Evolutionary conservation across 2,113 vertebrate species (phyloP), one percentile per base, ranked within the genome.

Genomic region (Lepus timidus): DNA sequence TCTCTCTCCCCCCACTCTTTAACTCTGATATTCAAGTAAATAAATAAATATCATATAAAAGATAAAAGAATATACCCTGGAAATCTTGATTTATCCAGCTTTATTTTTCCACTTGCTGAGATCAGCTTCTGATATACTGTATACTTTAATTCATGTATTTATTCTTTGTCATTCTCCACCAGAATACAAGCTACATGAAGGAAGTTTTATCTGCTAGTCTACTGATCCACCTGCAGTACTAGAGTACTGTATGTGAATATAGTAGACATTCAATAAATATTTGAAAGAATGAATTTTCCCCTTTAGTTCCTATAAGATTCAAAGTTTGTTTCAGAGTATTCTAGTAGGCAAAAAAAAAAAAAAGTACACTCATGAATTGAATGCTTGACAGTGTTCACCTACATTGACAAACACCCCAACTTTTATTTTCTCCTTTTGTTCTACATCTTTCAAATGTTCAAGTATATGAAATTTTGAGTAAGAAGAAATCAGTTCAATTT

Each of bases 351-450:
- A 52, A 86, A 95, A 93, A 29, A 13, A 90, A 85, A 33, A 74
- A 61, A 70, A 4, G 6, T 95, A 9, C 23, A 44, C 91, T 89
- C 27, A 64, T 93, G 3, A 89, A 65, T 82, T 61, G 51, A 44
- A 80, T 39, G 19, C 33, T 65, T 86, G 3, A 86, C 82, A 23
- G 86, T 91, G 68, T 89, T 91, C 23, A 79, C 5, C 49, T 49
- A 23, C 6, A 64, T 62, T 83, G 20, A 73, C 14, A 49, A 88
- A 76, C 39, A 55, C 2, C 3, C 25, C 29, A 62, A 58, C 64
- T 62, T 62, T 90, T 64, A 73, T 90, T 92, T 95, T 73, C 31
- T 78, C 64, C 29, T 88, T 83, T 90, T 83, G 55, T 85, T 23
- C 25, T 82, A 62, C 1, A 73, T 80, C 49, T 17, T 79, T 87